phyloP scores from a whole-genome alignment of 2,888 invertebrate species.

The Eupithecia abbreviata region DNA sequence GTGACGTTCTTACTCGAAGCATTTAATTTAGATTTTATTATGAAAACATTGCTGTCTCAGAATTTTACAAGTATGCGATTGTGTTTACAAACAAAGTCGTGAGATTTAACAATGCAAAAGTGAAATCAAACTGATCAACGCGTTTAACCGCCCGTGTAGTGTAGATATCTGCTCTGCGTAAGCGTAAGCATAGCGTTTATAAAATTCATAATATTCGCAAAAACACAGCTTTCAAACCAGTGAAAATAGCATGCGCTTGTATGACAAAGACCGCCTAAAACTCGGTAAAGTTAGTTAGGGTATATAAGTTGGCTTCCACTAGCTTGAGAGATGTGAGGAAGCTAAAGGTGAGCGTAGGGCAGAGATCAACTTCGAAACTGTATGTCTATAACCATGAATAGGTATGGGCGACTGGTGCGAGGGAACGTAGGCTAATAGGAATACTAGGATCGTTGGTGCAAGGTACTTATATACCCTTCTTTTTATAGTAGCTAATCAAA shows the following conservation, averaged over 20 bases:
- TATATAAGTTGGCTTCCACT: neutral
- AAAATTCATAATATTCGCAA: neutral
- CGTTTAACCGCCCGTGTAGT: constrained; percentile 16
- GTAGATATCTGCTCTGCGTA: constrained; percentile 14
- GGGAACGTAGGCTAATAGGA: neutral
- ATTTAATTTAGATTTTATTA: constrained; percentile 26
- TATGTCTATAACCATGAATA: neutral
- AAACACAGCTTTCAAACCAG: neutral
- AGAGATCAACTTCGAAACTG: neutral
- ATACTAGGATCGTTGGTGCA: too few relatives aligned
- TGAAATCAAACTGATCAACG: constrained; percentile 29
- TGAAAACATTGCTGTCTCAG: constrained; percentile 21
- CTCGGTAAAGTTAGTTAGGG: too few relatives aligned
- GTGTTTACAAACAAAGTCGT: constrained; percentile 37
- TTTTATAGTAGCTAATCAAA: neutral
- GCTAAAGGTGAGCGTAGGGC: neutral
- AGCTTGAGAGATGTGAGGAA: neutral
- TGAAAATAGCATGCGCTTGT: neutral
- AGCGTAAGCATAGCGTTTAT: constrained; percentile 7
- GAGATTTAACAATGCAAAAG: constrained; percentile 31
- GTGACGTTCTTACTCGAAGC: neutral
- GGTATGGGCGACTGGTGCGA: neutral
- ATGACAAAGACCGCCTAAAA: neutral
- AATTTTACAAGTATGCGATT: constrained; percentile 10
- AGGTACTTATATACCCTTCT: neutral